Evolutionary conservation across 2,113 vertebrate species (phyloP), one percentile per base, ranked within the genome.

Genomic region (Gambusia holbrooki): DNA sequence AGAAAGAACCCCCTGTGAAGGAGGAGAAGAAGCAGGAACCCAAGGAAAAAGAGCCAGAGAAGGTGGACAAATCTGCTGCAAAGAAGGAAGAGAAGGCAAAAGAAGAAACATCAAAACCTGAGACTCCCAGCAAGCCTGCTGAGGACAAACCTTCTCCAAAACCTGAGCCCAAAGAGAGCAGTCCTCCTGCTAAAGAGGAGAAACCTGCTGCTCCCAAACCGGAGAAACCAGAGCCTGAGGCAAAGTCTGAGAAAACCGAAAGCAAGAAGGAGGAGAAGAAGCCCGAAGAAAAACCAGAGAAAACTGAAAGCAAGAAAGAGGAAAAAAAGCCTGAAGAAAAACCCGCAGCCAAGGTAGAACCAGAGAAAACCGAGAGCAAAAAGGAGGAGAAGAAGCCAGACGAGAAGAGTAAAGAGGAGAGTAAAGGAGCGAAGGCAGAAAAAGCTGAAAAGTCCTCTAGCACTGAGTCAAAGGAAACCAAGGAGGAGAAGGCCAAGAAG

Each of bases 371-470:
- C 33, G 87, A 93, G 51, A 80, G 54, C 76, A 88, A 89, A 81
- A 91, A 90, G 60, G 89, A 90, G 22, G 89, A 87, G 78, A 90
- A 88, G 89, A 94, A 93, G 77, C 77, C 88, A 13, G 84, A 94
- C 62, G 81, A 77, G 45, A 94, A 93, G 65, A 79, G 84, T 66
- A 94, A 90, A 83, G 92, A 91, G 33, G 33, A 35, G 33, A 35
- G 33, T 35, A 35, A 35, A 17, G 93, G 66, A 33, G 68, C 64
- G 5, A 90, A 95, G 6, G 66, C 48, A 0, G 96, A 94, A 65
- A 96, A 95, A 79, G 90, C 67, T 1, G 95, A 96, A 75, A 96
- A 96, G 71, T 95, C 96, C 17, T 95, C 95, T 28, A 87, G 93
- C 86, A 95, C 95, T 1, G 95, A 96, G 37, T 79, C 93, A 29